phyloP scores from a whole-genome alignment of 2,113 vertebrate genomes.

The Myotis yumanensis region DNA sequence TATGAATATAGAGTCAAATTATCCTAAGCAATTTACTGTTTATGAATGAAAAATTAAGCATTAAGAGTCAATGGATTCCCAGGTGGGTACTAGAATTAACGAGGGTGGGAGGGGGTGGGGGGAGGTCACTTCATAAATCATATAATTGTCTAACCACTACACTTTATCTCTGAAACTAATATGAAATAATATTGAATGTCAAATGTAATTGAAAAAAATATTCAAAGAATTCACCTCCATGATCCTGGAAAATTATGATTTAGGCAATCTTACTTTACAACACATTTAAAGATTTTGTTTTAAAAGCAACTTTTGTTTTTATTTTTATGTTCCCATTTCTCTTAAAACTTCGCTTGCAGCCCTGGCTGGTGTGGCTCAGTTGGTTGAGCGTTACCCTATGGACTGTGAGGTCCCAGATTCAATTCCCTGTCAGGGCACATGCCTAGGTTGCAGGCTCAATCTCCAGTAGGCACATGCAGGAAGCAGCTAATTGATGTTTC shows the following conservation, averaged over 20 bases:
- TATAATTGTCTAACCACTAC: background rate
- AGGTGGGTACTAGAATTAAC: background rate
- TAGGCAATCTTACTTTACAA: slow-evolving; percentile 34
- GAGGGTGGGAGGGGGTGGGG: too few relatives aligned
- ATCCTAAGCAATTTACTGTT: background rate
- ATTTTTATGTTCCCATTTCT: slow-evolving; percentile 19
- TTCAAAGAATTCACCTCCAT: background rate
- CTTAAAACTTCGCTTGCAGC: background rate
- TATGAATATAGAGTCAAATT: background rate
- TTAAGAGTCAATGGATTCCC: background rate
- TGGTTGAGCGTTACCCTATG: too few relatives aligned
- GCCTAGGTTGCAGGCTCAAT: too few relatives aligned
- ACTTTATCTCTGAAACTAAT: background rate
- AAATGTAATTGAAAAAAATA: background rate
- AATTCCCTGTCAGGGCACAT: too few relatives aligned
- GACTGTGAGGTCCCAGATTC: too few relatives aligned
- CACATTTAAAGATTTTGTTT: slow-evolving; percentile 41
- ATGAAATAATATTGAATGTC: background rate
- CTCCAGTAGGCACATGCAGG: too few relatives aligned
- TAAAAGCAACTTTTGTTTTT: slow-evolving; percentile 27
- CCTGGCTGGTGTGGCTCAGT: too few relatives aligned
- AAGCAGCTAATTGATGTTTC: too few relatives aligned
- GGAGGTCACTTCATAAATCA: background rate
- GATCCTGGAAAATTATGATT: slow-evolving; percentile 27
- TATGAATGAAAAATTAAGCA: slow-evolving; percentile 15